Evolutionary conservation across 2,888 invertebrate genomes (phyloP).

Genomic region (Drosophila nr. perissopoda): DNA sequence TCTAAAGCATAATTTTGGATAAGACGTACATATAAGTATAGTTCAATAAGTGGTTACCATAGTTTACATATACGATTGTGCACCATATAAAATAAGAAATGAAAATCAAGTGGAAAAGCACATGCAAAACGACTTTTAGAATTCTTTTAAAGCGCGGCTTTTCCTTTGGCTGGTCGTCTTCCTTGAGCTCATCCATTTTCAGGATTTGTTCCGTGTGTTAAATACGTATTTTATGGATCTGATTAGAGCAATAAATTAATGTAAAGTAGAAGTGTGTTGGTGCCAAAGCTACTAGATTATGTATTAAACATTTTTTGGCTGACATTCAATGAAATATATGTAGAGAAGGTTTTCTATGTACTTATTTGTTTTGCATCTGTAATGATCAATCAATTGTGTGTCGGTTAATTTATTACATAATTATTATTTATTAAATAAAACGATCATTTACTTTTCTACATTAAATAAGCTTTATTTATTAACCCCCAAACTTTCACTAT

Average conservation of each 20-base stretch:
- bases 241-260: not conserved
- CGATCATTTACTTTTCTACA: not conserved
- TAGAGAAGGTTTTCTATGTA: no score
- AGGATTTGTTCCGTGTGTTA: not conserved
- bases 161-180: not conserved
- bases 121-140: not conserved
- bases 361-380: no score
- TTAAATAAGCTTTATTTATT: not conserved
- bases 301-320: not conserved
- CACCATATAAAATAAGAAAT: conserved; percentile 34
- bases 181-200: conserved; percentile 8
- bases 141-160: not conserved
- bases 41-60: conserved; percentile 21
- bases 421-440: not conserved
- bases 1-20: not conserved
- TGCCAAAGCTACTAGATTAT: not conserved
- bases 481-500: not conserved
- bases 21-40: no score
- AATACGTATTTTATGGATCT: no score
- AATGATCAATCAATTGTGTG: no score
- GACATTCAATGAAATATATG: no score
- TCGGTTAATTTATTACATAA: no score
- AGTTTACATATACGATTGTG: conserved; percentile 15
- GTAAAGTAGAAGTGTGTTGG: not conserved
- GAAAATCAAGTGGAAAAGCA: conserved; percentile 38